Conservation (phyloP, 2,113 vertebrate genomes). For the Trogon surrucura region DNA sequence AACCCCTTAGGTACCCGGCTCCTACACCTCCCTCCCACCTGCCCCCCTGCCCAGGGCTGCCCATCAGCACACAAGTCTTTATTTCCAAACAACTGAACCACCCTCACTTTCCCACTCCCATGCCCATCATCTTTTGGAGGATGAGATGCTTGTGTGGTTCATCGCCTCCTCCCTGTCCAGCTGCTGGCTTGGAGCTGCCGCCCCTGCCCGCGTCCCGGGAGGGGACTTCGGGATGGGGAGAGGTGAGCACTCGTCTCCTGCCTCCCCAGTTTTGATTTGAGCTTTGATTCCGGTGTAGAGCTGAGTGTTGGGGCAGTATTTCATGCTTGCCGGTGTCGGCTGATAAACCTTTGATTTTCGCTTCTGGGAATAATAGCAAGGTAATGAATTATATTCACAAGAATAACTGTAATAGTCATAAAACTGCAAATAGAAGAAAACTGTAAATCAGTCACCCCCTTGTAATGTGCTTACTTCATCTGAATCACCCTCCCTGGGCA, state of each 20-base stretch:
- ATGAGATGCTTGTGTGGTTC: neutral
- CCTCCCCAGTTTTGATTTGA: neutral
- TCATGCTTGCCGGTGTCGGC: conserved; percentile 32
- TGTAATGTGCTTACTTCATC: conserved; percentile 66
- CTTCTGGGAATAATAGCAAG: conserved; percentile 71
- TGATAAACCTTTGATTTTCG: conserved; percentile 73
- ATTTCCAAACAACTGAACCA: neutral
- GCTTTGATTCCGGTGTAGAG: neutral
- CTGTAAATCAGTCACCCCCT: conserved; percentile 60
- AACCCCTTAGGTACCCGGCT: neutral
- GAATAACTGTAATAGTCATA: conserved; percentile 75
- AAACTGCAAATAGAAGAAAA: conserved; percentile 67
- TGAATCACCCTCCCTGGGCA: conserved; percentile 70
- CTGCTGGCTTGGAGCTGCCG: neutral
- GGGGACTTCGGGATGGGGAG: neutral
- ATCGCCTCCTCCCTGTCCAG: neutral
- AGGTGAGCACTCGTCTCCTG: fast-evolving
- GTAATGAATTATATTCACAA: conserved; percentile 72
- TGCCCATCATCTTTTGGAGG: neutral
- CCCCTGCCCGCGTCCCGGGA: fast-evolving
- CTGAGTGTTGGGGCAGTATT: neutral
- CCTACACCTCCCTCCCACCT: neutral
- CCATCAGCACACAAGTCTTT: fast-evolving
- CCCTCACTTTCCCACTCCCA: neutral
- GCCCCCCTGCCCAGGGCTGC: fast-evolving